Base-by-base conservation (phyloP, 2,888 invertebrate species). In the Seira sanloemensis region DNA sequence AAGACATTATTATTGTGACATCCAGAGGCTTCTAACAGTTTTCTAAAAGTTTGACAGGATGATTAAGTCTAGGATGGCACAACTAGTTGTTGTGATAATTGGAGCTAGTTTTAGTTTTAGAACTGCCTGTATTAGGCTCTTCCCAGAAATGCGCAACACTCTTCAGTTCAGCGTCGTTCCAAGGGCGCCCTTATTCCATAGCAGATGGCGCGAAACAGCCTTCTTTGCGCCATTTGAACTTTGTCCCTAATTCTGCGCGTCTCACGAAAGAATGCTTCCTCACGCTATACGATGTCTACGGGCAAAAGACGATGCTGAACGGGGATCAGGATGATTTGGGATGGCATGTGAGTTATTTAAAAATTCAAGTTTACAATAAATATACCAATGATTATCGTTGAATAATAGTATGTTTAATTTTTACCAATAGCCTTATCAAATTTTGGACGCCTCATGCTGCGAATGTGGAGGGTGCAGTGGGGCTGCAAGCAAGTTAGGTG, bases 391-490 rank as follows among this genome's bases (percentile, higher is more conserved):
- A 4, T 37, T 37, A 12, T 7, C 4, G 4, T 37, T 37, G 37
- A 37, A 37, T 7, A 37, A 37, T 37, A 37, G 4, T 12, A 37
- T 37, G 37, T 12, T n/a, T n/a, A n/a, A n/a, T n/a, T 37, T 37
- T 37, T 37, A 37, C n/a, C n/a, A 37, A 37, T 12, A 77, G 67
- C 24, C 23, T 4, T 54, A 78, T 5, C 27, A 37, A 16, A n/a
- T 75, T 2, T 54, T 75, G 66, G 78, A 79, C 12, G 78, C 75
- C 2, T 18, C 81, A n/a, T 86, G 86, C 37, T 86, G 86, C 58
- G 78, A 85, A 24, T 86, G 86, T 71, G 79, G 69, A 26, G 85
- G 79, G 0, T 86, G 86, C 25, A 27, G 12, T 1, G 82, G 68
- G 2, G 76, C 68, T 50, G 50, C 37, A 2, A 24, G 27, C 16